Evolutionary conservation across 2,113 vertebrate genomes (phyloP).

Genomic region (Trinectes maculatus): DNA sequence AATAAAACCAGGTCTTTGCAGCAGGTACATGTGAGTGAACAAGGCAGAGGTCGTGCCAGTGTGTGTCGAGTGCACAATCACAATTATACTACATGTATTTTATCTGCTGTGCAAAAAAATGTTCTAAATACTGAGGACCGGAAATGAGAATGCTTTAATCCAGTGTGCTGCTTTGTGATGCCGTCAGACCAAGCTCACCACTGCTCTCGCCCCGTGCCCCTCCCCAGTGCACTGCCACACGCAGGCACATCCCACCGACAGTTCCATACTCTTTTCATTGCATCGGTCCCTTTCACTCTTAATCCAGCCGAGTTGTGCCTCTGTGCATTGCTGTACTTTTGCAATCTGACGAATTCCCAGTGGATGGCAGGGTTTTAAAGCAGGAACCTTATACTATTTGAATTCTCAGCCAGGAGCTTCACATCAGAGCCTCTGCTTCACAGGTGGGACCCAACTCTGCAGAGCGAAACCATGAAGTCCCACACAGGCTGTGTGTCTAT

Average conservation of each 20-base stretch:
- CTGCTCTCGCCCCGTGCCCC: constrained; percentile 32
- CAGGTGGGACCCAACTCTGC: constrained; percentile 41
- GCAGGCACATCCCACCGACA: constrained; percentile 37
- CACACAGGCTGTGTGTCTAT: constrained; percentile 20
- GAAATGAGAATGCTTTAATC: constrained; percentile 80
- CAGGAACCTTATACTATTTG: constrained; percentile 32
- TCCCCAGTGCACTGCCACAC: constrained; percentile 22
- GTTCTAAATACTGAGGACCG: constrained; percentile 70
- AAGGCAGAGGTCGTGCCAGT: neutral
- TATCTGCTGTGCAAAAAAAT: constrained; percentile 58
- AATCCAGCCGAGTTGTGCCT: constrained; percentile 69
- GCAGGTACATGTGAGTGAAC: constrained; percentile 1
- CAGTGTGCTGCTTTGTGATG: constrained; percentile 56
- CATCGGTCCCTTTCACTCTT: constrained; percentile 50
- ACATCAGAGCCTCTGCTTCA: constrained; percentile 40
- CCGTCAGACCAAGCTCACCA: constrained; percentile 57
- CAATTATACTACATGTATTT: constrained; percentile 23
- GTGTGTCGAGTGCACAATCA: constrained; percentile 10
- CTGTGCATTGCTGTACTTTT: constrained; percentile 56
- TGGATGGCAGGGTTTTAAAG: constrained; percentile 44
- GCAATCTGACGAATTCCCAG: constrained; percentile 60
- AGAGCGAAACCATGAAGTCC: constrained; percentile 56
- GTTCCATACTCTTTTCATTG: constrained; percentile 53
- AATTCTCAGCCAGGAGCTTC: constrained; percentile 34
- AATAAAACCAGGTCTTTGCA: constrained; percentile 1